Evolutionary conservation across 1,140 invertebrate genomes (phyloP).

Genomic region (Lucilia sericata): DNA sequence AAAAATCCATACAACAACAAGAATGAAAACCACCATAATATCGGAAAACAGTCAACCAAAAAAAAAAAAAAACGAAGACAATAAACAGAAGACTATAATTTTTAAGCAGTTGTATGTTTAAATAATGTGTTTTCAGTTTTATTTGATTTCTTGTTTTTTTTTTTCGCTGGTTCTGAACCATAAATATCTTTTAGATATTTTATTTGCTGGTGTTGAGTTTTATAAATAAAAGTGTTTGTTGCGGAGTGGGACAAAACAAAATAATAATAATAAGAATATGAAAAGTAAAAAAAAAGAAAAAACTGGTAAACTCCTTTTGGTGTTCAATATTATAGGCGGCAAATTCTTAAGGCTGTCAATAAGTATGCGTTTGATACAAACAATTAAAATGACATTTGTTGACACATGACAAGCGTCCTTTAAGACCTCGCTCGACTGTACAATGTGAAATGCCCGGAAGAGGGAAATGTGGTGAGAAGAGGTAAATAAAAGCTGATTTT

Average conservation of each 20-base stretch:
- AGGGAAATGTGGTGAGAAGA: not conserved
- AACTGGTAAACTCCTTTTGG: not conserved
- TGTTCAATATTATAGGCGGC: slow-evolving; percentile 3
- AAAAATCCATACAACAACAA: not conserved
- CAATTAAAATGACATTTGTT: slow-evolving; percentile 49
- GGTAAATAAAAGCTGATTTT: not conserved
- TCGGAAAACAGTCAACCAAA: not conserved
- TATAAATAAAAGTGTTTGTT: slow-evolving; percentile 22
- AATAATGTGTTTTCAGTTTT: not conserved
- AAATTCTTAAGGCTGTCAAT: slow-evolving; percentile 15
- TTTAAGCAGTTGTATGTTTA: not conserved
- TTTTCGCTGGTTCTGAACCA: not conserved
- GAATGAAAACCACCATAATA: not conserved
- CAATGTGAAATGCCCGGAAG: not conserved
- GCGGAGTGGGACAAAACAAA: slow-evolving; percentile 1
- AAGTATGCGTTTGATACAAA: slow-evolving; percentile 27
- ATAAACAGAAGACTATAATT: slow-evolving; percentile 17
- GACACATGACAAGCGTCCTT: slow-evolving; percentile 46
- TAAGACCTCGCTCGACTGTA: not conserved
- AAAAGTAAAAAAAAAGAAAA: not conserved
- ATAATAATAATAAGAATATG: slow-evolving; percentile 3
- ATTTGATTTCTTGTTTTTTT: not conserved
- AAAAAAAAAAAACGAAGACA: not conserved
- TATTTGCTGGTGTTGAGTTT: slow-evolving; percentile 2
- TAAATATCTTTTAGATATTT: not conserved